These are phyloP conservation scores for Graphium colonna DNA, from an alignment of 2,888 invertebrate genomes.

Conservation along the genomic window DNA sequence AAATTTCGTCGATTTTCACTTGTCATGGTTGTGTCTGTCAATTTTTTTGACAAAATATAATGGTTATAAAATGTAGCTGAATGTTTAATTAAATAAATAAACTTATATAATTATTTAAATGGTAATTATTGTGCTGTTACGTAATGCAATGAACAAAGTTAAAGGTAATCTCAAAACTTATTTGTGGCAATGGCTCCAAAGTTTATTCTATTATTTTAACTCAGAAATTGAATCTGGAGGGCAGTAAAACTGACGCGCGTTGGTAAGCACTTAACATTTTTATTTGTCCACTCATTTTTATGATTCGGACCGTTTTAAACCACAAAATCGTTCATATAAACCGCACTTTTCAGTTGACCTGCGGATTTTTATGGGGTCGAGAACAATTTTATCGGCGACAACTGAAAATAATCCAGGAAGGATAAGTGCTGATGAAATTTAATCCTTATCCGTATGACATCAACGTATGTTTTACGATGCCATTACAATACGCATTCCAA, in stretches of 20 bases:
- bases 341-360: conserved; percentile 22
- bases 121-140: too few relatives aligned
- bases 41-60: too few relatives aligned
- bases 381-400: conserved; percentile 23
- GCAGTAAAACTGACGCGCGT: conserved; percentile 14
- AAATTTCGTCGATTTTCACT: too few relatives aligned
- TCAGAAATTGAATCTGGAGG: conserved; percentile 1
- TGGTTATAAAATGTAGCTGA: too few relatives aligned
- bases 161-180: not conserved
- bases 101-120: too few relatives aligned
- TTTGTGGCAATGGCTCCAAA: not conserved
- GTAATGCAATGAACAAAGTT: not conserved
- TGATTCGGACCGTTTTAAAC: conserved; percentile 15
- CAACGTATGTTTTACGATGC: conserved; percentile 25
- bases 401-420: conserved; percentile 21
- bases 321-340: conserved; percentile 22
- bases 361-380: conserved; percentile 23
- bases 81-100: too few relatives aligned
- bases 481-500: conserved; percentile 23
- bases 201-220: not conserved
- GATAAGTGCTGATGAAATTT: conserved; percentile 18
- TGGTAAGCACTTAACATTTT: conserved; percentile 10
- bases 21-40: too few relatives aligned
- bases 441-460: conserved; percentile 24
- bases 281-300: conserved; percentile 19